A percentile compares a stretch with the other conserved stretches of the same genome.
Evolutionary conservation across 1,140 invertebrate genomes (phyloP).

Genomic region (Drosophila persimilis): DNA sequence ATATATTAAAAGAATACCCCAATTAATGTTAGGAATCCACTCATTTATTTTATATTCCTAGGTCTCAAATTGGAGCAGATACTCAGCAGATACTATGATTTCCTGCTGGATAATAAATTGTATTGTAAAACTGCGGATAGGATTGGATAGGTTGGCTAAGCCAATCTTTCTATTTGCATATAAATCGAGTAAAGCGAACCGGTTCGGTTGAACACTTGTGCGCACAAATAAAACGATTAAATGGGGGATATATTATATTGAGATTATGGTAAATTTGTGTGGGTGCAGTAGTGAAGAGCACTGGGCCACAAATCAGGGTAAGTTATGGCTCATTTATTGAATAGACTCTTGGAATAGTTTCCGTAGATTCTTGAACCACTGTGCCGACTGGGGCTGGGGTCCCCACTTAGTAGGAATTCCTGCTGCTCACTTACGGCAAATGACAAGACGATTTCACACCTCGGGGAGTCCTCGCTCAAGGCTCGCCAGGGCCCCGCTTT

Average conservation of each 20-base stretch:
- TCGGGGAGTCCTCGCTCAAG: constrained; percentile 71
- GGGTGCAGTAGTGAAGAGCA: background rate
- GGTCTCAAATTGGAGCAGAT: background rate
- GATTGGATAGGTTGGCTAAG: constrained; percentile 6
- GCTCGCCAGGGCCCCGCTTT: constrained; percentile 9
- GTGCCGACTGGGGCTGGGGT: constrained; percentile 10
- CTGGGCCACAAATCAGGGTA: background rate
- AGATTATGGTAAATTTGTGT: background rate
- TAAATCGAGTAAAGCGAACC: constrained; percentile 18
- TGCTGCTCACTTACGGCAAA: constrained; percentile 73
- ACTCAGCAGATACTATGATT: too few species aligned
- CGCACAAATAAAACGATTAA: constrained; percentile 1
- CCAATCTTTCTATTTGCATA: constrained; percentile 22
- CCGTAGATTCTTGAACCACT: background rate
- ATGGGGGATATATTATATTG: background rate
- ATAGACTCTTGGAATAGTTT: too few species aligned
- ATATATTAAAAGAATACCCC: background rate
- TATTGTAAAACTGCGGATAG: background rate
- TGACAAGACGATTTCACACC: constrained; percentile 77
- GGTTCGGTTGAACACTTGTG: constrained; percentile 15
- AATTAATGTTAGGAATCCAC: background rate
- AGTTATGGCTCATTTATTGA: background rate
- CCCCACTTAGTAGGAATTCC: constrained; percentile 53
- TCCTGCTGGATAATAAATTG: background rate
- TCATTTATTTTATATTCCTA: background rate